Evolutionary conservation across 2,888 invertebrate genomes (phyloP).

Genomic region (Prenolepis imparis): DNA sequence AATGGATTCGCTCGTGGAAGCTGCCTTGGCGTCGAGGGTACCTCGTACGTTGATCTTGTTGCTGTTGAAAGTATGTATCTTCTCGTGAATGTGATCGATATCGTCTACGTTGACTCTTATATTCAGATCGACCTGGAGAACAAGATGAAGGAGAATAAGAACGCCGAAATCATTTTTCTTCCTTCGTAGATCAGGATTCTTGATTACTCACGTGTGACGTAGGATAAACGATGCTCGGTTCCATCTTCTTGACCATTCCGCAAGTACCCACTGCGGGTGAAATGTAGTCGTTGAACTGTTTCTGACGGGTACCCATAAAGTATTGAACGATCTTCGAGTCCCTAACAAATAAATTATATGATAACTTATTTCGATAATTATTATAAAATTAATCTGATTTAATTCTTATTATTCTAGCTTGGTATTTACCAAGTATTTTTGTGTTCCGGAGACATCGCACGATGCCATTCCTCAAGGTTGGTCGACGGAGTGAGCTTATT

Average conservation of each 20-base stretch:
- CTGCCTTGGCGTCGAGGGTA: slow-evolving; percentile 80
- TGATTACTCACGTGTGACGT: slow-evolving; percentile 77
- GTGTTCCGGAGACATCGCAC: slow-evolving; percentile 54
- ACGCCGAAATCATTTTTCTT: background rate
- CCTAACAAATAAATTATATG: slow-evolving; percentile 59
- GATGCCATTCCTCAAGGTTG: slow-evolving; percentile 60
- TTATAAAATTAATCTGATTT: background rate
- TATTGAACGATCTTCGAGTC: slow-evolving; percentile 42
- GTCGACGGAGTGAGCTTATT: slow-evolving; percentile 58
- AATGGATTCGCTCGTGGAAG: slow-evolving; percentile 64
- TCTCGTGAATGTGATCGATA: slow-evolving; percentile 65
- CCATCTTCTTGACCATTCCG: slow-evolving; percentile 75
- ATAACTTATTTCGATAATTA: background rate
- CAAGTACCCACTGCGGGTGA: slow-evolving; percentile 79
- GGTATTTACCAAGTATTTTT: slow-evolving; percentile 73
- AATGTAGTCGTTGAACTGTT: slow-evolving; percentile 69
- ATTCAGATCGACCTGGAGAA: slow-evolving; percentile 76
- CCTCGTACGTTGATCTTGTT: slow-evolving; percentile 75
- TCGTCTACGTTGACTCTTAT: slow-evolving; percentile 77
- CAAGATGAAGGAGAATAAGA: background rate
- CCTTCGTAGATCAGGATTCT: background rate
- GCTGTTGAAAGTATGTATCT: slow-evolving; percentile 52
- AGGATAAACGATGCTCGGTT: slow-evolving; percentile 79
- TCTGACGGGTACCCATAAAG: slow-evolving; percentile 72
- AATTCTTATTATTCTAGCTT: background rate